Base-by-base conservation (phyloP, 2,113 vertebrate species). In the Pelusios castaneus region DNA sequence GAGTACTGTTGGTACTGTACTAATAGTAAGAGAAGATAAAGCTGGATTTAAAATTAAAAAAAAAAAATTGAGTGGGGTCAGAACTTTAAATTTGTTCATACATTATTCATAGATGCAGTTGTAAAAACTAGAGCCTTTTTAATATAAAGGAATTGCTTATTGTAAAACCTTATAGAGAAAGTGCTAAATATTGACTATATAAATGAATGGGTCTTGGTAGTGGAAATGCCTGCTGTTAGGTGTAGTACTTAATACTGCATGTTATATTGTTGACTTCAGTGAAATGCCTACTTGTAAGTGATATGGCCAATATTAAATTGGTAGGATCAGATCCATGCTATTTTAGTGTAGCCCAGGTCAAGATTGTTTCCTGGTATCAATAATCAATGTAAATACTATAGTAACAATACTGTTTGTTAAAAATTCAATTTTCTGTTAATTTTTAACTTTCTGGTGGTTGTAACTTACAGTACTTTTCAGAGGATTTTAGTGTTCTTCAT, bases 1-100 rank as follows among this genome's bases (percentile, higher is more conserved):
- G 77, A 84, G 19, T 24, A 47, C 16, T 51, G 13, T 4, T 67
- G 60, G 34, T 67, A 16, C 16, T 67, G 60, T 67, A n/a, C 60
- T 67, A 67, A 67, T 67, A 16, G 34, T 63, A n/a, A 8, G 34
- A 19, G 60, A 17, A n/a, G 2, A 80, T 90, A 88, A 12, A 0
- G 0, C 0, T 84, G 17, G 73, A 89, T 27, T 8, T 3, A 41
- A 84, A 21, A n/a, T 70, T 89, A 5, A 25, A 89, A 82, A 91
- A 77, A 88, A 22, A 80, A 89, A 22, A 52, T 3, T 47, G 5
- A 25, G 73, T 89, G 25, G 38, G 10, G n/a, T 84, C 88, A 76
- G 80, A 81, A 12, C 38, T 77, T 45, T 75, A 77, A 60, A 19
- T 55, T 79, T 0, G 0, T 9, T 5, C 2, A 1, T 8, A 2